Evolutionary conservation across 2,888 invertebrate species (phyloP), one percentile per base, ranked within the genome.

Genomic region (Rhagonycha lutea): DNA sequence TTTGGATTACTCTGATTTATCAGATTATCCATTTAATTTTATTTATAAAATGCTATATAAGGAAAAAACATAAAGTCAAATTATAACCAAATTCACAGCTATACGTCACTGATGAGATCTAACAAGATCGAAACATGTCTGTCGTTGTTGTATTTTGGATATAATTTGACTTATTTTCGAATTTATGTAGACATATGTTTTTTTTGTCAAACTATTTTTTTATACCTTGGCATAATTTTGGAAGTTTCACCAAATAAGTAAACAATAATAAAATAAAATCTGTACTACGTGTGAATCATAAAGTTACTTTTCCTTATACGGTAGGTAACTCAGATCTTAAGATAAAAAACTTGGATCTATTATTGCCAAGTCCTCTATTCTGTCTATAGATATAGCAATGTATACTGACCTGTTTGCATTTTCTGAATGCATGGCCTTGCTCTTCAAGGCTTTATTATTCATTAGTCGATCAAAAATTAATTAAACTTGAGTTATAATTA

Each of bases 261-360:
- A 47, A 47, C 47, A 47, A 47, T 47, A 47, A 47, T 47, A 47
- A 47, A 47, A 47, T 47, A 47, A 47, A 47, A 47, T 47, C 47
- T 47, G 47, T 47, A 47, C n/a, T 65, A 65, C 63, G 73, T 24
- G 69, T 73, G 73, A 73, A 73, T 73, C 73, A 73, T 73, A 73
- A 69, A 32, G 61, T 68, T 62, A 73, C 73, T 68, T 73, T 32
- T 24, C 73, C 73, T 61, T 73, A 69, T 73, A 69, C 18, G 73
- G 73, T 69, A 61, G 68, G 24, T 47, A 23, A 24, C 23, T 72
- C 69, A 73, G 73, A 68, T 68, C 67, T 65, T 18, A 65, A 24
- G 23, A 69, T 73, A 69, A 69, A 62, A 73, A 69, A 26, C 18
- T 28, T 28, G 63, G 60, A 61, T 26, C 67, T 68, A 32, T 71